phyloP scores from a whole-genome alignment of 2,797 vertebrate genomes.

The Tangara arthus region DNA sequence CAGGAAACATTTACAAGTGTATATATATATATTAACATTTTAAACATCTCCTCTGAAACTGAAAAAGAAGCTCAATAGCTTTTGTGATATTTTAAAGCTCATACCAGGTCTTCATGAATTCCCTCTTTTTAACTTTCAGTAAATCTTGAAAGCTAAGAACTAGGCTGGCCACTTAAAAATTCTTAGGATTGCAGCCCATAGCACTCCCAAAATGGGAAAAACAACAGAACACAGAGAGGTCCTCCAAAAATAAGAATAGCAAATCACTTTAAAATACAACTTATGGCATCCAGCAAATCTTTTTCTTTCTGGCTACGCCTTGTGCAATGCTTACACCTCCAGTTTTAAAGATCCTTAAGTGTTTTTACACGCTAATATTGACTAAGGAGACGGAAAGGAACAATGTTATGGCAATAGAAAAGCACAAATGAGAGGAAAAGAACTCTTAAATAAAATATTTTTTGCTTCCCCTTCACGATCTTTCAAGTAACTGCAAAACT shows the following conservation, averaged over 20 bases:
- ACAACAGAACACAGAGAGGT: background rate
- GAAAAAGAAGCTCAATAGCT: background rate
- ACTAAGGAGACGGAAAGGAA: background rate
- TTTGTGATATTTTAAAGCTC: background rate
- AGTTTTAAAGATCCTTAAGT: background rate
- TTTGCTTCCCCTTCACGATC: background rate
- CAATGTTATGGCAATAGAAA: background rate
- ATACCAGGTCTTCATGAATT: background rate
- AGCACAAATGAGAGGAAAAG: background rate
- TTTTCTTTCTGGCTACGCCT: background rate
- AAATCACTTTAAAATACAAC: background rate
- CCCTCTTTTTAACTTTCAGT: background rate
- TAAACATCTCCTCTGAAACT: background rate
- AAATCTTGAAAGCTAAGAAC: background rate
- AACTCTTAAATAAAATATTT: background rate
- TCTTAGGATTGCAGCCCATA: background rate
- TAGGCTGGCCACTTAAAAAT: background rate
- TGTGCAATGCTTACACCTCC: background rate
- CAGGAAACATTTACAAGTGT: slow-evolving; percentile 2
- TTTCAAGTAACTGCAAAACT: slow-evolving; percentile 8
- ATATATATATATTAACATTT: background rate
- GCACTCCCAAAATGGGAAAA: slow-evolving; percentile 12
- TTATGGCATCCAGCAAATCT: background rate
- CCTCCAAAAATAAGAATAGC: background rate
- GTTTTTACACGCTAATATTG: background rate